Conservation (phyloP, 2,113 vertebrate species). For the Gavialis gangeticus region DNA sequence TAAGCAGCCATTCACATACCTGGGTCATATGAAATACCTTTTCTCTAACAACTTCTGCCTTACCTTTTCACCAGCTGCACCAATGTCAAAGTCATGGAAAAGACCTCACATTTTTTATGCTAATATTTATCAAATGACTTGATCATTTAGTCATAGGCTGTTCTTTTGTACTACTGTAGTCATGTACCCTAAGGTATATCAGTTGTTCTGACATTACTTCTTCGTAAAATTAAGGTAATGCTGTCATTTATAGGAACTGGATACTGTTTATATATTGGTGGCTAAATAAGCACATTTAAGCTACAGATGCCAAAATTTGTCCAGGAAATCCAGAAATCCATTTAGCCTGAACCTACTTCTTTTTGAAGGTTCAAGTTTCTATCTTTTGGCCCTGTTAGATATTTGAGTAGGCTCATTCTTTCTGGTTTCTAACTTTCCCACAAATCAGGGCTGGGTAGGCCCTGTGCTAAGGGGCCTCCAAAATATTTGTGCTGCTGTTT, state of each 20-base stretch:
- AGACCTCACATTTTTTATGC: neutral
- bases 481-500: neutral
- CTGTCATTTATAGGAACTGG: neutral
- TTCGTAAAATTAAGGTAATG: neutral
- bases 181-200: neutral
- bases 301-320: neutral
- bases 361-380: fast-evolving
- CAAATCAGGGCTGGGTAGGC: neutral
- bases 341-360: neutral
- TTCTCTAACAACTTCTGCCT: neutral
- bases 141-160: fast-evolving
- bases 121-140: neutral
- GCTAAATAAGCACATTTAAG: neutral
- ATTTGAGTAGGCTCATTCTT: neutral
- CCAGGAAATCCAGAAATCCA: neutral
- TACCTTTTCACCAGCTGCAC: neutral
- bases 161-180: neutral
- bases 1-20: neutral
- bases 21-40: neutral
- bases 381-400: neutral
- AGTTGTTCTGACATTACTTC: neutral
- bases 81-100: neutral
- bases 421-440: neutral
- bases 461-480: neutral
- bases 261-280: neutral